A percentile compares a stretch with the other conserved stretches of the same genome.
These are phyloP conservation scores for Rhinogobius similis DNA, from an alignment of 2,113 vertebrate species.

Conservation along the genomic window DNA sequence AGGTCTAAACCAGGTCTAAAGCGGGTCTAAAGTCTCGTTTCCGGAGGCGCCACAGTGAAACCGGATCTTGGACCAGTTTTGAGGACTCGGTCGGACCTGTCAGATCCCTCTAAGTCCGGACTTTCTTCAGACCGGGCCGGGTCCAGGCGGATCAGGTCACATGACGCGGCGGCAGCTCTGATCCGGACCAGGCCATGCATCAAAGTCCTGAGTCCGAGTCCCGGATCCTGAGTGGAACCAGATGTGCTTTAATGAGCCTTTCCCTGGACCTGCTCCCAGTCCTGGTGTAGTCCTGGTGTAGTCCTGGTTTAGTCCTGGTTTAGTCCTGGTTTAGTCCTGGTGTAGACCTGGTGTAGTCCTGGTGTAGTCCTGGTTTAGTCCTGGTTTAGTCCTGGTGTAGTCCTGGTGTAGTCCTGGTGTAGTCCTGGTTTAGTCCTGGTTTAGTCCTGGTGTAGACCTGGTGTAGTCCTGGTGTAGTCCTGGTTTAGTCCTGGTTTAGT, in stretches of 20 bases:
- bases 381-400: neutral
- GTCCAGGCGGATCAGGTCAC: neutral
- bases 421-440: neutral
- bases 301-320: neutral
- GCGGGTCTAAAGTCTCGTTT: neutral
- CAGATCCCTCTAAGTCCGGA: neutral
- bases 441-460: neutral
- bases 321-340: neutral
- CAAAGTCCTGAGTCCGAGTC: conserved; percentile 1
- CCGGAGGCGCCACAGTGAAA: neutral
- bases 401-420: neutral
- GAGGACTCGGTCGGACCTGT: neutral
- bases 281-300: neutral
- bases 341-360: neutral
- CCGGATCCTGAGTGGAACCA: neutral
- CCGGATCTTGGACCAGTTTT: neutral
- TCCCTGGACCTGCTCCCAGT: neutral
- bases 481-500: too few species aligned
- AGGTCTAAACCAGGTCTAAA: neutral
- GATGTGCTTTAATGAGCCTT: conserved; percentile 2
- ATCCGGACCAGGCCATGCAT: conserved; percentile 8
- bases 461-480: neutral
- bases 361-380: neutral
- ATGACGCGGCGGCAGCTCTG: conserved; percentile 1
- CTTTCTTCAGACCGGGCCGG: conserved; percentile 2